Conservation (phyloP, 2,797 vertebrate genomes). For the Brotula barbata region DNA sequence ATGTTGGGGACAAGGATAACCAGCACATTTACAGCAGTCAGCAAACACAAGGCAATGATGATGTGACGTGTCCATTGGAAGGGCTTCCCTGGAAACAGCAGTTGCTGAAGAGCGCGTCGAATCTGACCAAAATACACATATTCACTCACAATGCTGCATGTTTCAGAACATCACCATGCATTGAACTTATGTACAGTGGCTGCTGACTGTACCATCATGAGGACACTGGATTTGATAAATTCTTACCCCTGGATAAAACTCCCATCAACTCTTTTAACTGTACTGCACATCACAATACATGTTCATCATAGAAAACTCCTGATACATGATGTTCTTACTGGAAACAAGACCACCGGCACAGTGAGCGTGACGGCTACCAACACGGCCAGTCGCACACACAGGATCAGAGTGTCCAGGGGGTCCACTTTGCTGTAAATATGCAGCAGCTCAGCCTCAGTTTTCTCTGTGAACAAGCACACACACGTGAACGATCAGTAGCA, state of each 20-base stretch:
- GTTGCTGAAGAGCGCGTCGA: constrained; percentile 81
- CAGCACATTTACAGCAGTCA: constrained; percentile 84
- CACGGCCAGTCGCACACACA: constrained; percentile 84
- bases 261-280: too few relatives aligned
- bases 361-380: constrained; percentile 85
- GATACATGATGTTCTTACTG: too few relatives aligned
- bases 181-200: too few relatives aligned
- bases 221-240: too few relatives aligned
- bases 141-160: too few relatives aligned
- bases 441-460: constrained; percentile 84
- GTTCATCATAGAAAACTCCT: too few relatives aligned
- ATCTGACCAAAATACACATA: constrained; percentile 81
- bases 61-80: constrained; percentile 92
- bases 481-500: too few relatives aligned
- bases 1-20: constrained; percentile 96
- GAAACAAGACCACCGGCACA: constrained; percentile 87
- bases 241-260: too few relatives aligned
- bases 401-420: constrained; percentile 77
- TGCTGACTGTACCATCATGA: background rate
- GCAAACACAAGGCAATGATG: constrained; percentile 83
- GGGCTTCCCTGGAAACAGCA: constrained; percentile 81
- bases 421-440: constrained; percentile 83
- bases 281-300: too few relatives aligned
- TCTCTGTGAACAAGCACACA: too few relatives aligned
- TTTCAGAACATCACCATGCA: too few relatives aligned